Evolutionary conservation across 1,140 invertebrate species (phyloP), one percentile per base, ranked within the genome.

Genomic region (Ruditapes philippinarum): DNA sequence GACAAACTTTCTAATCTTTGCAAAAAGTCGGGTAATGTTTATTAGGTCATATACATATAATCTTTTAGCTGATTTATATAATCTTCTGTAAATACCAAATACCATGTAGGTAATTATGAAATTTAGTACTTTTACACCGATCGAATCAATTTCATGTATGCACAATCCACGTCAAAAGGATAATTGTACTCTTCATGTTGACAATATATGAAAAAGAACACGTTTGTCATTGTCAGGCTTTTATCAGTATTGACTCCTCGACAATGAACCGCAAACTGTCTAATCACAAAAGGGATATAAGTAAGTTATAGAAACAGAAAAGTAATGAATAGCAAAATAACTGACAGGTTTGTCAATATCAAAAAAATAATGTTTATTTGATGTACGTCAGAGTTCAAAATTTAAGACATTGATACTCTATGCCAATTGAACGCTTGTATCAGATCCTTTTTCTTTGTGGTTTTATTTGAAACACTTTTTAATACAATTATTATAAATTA

Each of bases 71-170:
- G 5, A 5, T 45, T 14, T 45, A 45, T 7, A 45, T 45, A 57
- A 57, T 7, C 17, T 5, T n/a, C 51, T 4, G 25, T 62, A 62
- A 28, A 28, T 25, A n/a, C n/a, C n/a, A n/a, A n/a, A 28, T 62
- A 62, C 57, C 57, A 62, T 62, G 28, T n/a, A n/a, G n/a, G n/a
- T 62, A 62, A 62, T 62, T 62, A 28, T 62, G 14, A 62, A 28
- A 62, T 28, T 19, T 28, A 7, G 57, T 62, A 62, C 25, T 1
- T 11, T 28, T 28, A 62, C 28, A 62, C 57, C n/a, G n/a, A n/a
- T n/a, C 9, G n/a, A 62, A 62, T 28, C 28, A 19, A 62, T 28
- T 62, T 62, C 19, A 62, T 62, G 57, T 22, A 22, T 57, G 22
- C 57, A 28, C n/a, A 28, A 62, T 25, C 5, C 7, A 62, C 25